Conservation (phyloP, 2,888 invertebrate species). For the Endotricha flammealis region DNA sequence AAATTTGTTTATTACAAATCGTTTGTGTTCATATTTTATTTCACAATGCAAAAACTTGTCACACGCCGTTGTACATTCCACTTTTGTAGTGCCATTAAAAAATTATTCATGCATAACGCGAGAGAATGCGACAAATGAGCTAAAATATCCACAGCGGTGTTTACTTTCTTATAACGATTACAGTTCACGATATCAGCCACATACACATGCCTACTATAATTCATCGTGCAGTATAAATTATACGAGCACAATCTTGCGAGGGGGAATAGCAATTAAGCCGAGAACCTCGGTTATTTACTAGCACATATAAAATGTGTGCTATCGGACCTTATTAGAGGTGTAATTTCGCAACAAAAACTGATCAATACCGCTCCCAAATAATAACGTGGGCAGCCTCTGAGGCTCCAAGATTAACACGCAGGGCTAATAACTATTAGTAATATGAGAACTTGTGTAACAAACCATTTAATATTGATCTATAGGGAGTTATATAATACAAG, state of each 20-base stretch:
- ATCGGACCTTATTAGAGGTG: conserved; percentile 30
- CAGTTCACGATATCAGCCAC: conserved; percentile 33
- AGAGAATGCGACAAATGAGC: conserved; percentile 8
- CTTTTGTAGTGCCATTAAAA: conserved; percentile 3
- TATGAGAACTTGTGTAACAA: conserved; percentile 9
- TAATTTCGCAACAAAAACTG: conserved; percentile 26
- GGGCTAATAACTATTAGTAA: conserved; percentile 5
- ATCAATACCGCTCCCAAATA: conserved; percentile 20
- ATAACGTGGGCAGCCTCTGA: conserved; percentile 5
- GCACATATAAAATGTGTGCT: conserved; percentile 34
- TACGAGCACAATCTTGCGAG: conserved; percentile 34
- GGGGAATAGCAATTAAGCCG: conserved; percentile 52
- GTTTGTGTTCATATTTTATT: conserved; percentile 2
- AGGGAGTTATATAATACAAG: no score
- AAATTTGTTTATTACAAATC: conserved; percentile 14
- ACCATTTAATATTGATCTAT: no score
- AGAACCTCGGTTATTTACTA: conserved; percentile 49
- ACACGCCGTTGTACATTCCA: not conserved
- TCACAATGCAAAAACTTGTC: not conserved
- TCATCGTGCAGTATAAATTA: conserved; percentile 55
- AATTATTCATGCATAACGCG: conserved; percentile 6
- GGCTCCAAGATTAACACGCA: conserved; percentile 1
- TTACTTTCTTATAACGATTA: conserved; percentile 26
- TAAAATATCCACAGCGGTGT: conserved; percentile 1
- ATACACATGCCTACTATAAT: conserved; percentile 40